These are phyloP conservation scores for Megaustenia siamemsis DNA, from an alignment of 2,888 invertebrate species.

Conservation along the genomic window DNA sequence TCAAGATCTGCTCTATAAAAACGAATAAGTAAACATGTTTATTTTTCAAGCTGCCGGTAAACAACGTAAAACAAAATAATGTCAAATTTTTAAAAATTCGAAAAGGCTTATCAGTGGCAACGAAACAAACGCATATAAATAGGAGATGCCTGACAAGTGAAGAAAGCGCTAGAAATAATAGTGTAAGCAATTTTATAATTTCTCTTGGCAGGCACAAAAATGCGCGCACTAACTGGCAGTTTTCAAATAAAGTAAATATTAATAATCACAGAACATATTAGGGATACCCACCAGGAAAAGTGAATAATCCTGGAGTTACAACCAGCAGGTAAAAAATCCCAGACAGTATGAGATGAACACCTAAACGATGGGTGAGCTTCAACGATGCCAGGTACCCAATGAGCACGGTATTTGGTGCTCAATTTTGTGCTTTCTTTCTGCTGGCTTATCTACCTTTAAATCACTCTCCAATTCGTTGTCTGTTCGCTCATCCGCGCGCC, in stretches of 20 bases:
- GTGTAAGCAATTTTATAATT: not conserved
- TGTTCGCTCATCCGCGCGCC: not conserved
- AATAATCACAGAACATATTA: not conserved
- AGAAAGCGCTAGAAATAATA: not conserved
- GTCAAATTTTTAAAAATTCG: no score
- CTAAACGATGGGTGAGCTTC: not conserved
- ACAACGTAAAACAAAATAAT: no score
- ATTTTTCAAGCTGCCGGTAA: no score
- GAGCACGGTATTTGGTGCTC: constrained; percentile 4
- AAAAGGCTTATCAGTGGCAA: not conserved
- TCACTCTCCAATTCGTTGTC: constrained; percentile 3
- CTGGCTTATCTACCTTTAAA: not conserved
- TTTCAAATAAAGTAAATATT: not conserved
- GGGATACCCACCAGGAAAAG: no score
- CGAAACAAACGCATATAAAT: not conserved
- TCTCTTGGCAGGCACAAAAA: not conserved
- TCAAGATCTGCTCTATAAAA: no score
- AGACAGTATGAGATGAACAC: not conserved
- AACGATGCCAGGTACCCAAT: not conserved
- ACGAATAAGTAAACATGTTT: no score
- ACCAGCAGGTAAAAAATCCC: constrained; percentile 14
- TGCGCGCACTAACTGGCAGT: not conserved
- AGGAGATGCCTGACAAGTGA: no score
- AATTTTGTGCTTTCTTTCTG: not conserved
- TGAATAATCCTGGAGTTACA: no score